phyloP scores from a whole-genome alignment of 1,140 invertebrate species.

The Rhagoletis pomonella region DNA sequence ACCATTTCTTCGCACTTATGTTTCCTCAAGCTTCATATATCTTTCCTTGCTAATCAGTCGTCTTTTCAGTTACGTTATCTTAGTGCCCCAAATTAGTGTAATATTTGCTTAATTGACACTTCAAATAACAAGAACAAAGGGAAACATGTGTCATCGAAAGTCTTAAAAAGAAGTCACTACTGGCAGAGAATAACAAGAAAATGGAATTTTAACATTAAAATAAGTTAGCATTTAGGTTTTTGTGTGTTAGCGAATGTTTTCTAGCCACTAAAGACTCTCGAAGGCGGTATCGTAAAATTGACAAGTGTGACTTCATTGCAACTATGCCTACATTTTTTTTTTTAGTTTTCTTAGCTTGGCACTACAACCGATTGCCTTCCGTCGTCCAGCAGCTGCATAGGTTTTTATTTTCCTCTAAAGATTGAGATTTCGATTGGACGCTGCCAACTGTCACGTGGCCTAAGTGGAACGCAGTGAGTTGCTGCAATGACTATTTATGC shows the following conservation, averaged over 20 bases:
- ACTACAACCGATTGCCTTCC: neutral
- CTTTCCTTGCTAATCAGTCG: neutral
- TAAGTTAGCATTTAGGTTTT: too few species aligned
- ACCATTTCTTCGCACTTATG: neutral
- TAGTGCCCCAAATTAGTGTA: neutral
- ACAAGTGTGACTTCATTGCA: slow-evolving; percentile 37
- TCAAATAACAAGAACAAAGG: neutral
- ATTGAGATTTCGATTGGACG: slow-evolving; percentile 37
- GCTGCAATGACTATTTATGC: neutral
- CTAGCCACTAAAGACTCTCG: neutral
- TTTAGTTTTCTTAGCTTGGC: neutral
- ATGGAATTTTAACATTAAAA: neutral
- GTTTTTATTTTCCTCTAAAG: slow-evolving; percentile 4
- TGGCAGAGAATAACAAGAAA: too few species aligned
- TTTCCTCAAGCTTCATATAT: neutral
- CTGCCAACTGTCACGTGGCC: slow-evolving; percentile 31
- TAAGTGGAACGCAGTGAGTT: slow-evolving; percentile 38
- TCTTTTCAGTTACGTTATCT: neutral
- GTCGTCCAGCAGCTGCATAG: neutral
- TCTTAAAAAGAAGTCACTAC: too few species aligned
- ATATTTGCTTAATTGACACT: neutral
- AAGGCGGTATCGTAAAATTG: slow-evolving; percentile 35
- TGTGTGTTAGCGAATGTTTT: neutral
- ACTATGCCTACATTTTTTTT: neutral
- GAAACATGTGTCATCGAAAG: neutral